Conservation (phyloP, 2,797 vertebrate genomes). For the Cossypha niveicapilla region DNA sequence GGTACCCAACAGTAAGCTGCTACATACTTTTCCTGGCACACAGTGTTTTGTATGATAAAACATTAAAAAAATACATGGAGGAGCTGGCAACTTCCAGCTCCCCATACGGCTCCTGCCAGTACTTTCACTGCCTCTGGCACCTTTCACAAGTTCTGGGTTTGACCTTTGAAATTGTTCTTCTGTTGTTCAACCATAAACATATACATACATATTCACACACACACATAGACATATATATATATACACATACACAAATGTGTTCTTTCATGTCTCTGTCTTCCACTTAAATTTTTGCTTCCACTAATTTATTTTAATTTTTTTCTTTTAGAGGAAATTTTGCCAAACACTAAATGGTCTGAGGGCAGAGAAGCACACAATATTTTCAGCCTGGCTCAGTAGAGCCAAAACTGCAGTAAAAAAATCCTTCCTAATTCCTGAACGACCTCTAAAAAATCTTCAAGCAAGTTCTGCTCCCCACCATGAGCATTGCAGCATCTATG, state of each 20-base stretch:
- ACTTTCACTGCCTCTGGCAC: not conserved
- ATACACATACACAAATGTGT: not conserved
- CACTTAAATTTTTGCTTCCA: not conserved
- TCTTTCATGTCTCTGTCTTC: not conserved
- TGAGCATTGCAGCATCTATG: not conserved
- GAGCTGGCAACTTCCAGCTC: not conserved
- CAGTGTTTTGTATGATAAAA: not conserved
- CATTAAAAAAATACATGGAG: not conserved
- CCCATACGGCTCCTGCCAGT: not conserved
- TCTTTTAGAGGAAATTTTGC: not conserved
- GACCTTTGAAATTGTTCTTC: not conserved
- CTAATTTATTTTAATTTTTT: not conserved
- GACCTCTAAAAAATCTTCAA: not conserved
- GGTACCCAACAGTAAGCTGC: not conserved
- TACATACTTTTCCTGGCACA: not conserved
- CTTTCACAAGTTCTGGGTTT: not conserved
- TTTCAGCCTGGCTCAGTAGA: not conserved
- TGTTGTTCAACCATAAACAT: not conserved
- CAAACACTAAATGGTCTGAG: not conserved
- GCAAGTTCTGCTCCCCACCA: not conserved
- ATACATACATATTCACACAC: not conserved
- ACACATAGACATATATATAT: fast-evolving
- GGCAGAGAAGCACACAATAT: not conserved
- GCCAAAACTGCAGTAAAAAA: not conserved
- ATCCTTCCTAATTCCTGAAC: not conserved